A percentile compares a stretch with the other conserved stretches of the same genome.
Conservation (phyloP, 2,797 vertebrate species). For the Molossus molossus region DNA sequence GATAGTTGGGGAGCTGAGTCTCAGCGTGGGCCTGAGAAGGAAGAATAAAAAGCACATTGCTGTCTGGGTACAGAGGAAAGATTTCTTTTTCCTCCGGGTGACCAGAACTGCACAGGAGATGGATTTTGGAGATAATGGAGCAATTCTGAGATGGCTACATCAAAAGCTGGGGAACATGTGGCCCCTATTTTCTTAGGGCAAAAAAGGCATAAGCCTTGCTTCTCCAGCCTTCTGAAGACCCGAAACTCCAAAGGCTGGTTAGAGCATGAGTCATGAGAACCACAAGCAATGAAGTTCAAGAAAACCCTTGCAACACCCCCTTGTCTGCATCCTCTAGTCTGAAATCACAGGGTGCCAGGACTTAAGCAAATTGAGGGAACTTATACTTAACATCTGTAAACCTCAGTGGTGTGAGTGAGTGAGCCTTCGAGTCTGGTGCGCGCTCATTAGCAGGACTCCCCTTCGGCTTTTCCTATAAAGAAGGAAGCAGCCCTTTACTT, state of each 20-base stretch:
- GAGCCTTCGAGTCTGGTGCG: slow-evolving; percentile 28
- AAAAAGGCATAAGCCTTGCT: background rate
- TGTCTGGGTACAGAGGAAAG: background rate
- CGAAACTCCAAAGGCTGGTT: slow-evolving; percentile 15
- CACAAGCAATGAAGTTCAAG: background rate
- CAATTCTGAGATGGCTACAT: background rate
- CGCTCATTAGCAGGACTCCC: background rate
- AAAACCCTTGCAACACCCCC: background rate
- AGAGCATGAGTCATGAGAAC: slow-evolving; percentile 60
- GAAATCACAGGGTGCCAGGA: slow-evolving; percentile 61
- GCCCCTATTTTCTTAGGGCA: background rate
- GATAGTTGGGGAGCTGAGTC: background rate
- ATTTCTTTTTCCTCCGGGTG: background rate
- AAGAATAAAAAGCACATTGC: background rate
- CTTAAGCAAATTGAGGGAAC: slow-evolving; percentile 45
- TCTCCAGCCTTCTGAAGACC: background rate
- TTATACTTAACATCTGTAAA: slow-evolving; percentile 8
- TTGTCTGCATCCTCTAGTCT: slow-evolving; percentile 12
- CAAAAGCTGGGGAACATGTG: background rate
- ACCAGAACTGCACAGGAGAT: background rate
- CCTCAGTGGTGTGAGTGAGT: background rate
- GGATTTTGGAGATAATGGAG: background rate
- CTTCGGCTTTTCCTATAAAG: slow-evolving; percentile 63
- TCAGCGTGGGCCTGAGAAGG: too few species aligned
- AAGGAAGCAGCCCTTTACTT: slow-evolving; percentile 65